Base-by-base conservation (phyloP, 37 sponge, comb jelly and placozoan genomes). In the Axinella damicornis region DNA sequence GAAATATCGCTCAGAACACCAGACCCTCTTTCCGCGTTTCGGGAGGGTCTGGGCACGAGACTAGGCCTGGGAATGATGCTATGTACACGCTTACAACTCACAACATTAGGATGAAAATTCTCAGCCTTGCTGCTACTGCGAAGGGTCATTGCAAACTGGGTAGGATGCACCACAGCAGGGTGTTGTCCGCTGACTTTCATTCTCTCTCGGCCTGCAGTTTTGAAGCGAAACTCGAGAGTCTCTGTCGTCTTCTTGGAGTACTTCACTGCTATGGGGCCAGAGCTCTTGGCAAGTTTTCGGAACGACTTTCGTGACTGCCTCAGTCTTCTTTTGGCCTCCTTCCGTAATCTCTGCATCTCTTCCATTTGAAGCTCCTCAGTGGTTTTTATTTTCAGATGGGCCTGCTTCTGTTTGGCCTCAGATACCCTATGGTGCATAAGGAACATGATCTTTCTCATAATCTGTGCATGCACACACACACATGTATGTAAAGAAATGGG, bases 281-380 rank as follows among this genome's bases (percentile, higher is more conserved):
- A n/a, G 53, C 38, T 28, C 63, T 76, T 81, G 55, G 63, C 76
- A 17, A 93, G 67, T 19, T 52, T 71, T 24, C 79, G 79, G 41
- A 84, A 92, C 4, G 93, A 88, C n/a, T 69, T 65, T 67, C 84
- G 62, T 33, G 85, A 81, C 56, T 70, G 35, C 30, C 74, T 21
- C 54, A 87, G 77, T n/a, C 57, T 73, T 57, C 77, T 76, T 59
- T 75, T 53, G 5, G 85, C 61, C 38, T 88, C 86, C 59, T 61
- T 80, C 61, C 64, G 74, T 35, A 83, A 15, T 68, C 81, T 46
- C 36, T 89, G 53, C 32, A 93, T 82, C 71, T 84, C 72, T 61
- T 93, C 93, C 67, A 87, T n/a, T 71, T 92, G 84, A 19, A 78
- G 40, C 34, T 92, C 89, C 55, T 92, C 93, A 17, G 79, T 56